Evolutionary conservation across 1,140 invertebrate genomes (phyloP), one percentile per base, ranked within the genome.

Genomic region (Drosophila kepulauana): DNA sequence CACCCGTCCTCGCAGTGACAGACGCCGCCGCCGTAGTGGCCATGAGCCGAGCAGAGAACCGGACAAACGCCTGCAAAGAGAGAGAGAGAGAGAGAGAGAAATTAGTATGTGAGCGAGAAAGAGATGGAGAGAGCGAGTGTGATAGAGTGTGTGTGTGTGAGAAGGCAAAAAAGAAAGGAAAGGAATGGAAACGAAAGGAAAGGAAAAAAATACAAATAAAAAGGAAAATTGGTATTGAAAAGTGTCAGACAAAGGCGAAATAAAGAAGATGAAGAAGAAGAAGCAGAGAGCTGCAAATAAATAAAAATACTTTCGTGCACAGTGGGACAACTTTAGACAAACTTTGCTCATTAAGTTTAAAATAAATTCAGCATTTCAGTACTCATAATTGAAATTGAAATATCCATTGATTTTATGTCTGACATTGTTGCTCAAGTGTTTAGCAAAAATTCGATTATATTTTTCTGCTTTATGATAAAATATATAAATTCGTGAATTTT

Each of bases 1-100:
- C 97, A 99, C 49, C 98, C 98, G 82, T 98, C 96, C 92, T 98
- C 97, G 93, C 99, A 99, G 88, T 98, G 96, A 93, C 99, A 99
- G 75, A 98, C 94, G 13, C 99, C 99, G 54, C 97, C 97, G 20
- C 97, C 96, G 92, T 99, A 99, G 85, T 98, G 96, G 25, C 99
- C 99, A 91, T 99, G 98, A 66, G 97, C 98, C 73, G 97, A 98
- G 94, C 99, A 99, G 59, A 99, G 94, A 2, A 99, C 97, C 35
- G 99, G 99, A 94, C 99, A 99, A n/a, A 99, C 96, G 93, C 97
- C 95, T 95, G 87, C 68, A 93, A 56, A 73, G 49, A 73, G 45
- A 51, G 51, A 70, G 46, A 70, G 15, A 33, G 52, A 41, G 56
- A 38, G 30, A 38, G 20, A 20, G 20, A 20, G 16, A 41, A 35